Evolutionary conservation across 64 coral and sea anemone genomes (phyloP).

Genomic region (Acropora tenuis): DNA sequence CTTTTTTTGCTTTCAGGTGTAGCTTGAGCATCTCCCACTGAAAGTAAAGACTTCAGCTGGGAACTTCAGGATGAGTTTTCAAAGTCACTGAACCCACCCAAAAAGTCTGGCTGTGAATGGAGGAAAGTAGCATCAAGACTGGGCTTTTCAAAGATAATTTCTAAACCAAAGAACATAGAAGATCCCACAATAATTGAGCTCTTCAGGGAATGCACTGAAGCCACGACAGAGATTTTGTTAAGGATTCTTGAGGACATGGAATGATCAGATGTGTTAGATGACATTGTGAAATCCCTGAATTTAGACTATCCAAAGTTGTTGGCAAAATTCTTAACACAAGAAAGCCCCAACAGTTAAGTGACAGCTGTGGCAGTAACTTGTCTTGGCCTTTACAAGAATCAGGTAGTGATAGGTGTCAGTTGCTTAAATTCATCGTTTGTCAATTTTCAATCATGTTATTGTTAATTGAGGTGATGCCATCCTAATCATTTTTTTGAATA

Average conservation of each 20-base stretch:
- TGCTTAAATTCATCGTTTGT: too few relatives aligned
- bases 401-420: neutral
- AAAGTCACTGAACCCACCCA: slow-evolving; percentile 51
- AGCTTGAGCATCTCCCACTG: slow-evolving; percentile 1
- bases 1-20: neutral
- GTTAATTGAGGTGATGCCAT: too few relatives aligned
- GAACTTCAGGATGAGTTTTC: slow-evolving; percentile 67
- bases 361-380: neutral
- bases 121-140: slow-evolving; percentile 70
- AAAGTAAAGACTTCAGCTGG: slow-evolving; percentile 45
- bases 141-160: slow-evolving; percentile 45
- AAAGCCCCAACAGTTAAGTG: neutral
- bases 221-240: neutral
- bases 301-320: neutral
- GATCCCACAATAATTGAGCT: slow-evolving; percentile 51
- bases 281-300: neutral
- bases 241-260: slow-evolving; percentile 6
- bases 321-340: neutral
- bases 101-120: slow-evolving; percentile 72
- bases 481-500: too few relatives aligned
- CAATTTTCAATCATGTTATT: too few relatives aligned
- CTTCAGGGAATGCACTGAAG: slow-evolving; percentile 38
- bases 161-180: neutral
- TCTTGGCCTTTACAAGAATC: slow-evolving; percentile 26
- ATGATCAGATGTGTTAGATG: slow-evolving; percentile 24